A percentile compares a stretch with the other conserved stretches of the same genome.
These are phyloP conservation scores for Alosa sapidissima DNA, from an alignment of 2,797 vertebrate genomes.

Conservation along the genomic window DNA sequence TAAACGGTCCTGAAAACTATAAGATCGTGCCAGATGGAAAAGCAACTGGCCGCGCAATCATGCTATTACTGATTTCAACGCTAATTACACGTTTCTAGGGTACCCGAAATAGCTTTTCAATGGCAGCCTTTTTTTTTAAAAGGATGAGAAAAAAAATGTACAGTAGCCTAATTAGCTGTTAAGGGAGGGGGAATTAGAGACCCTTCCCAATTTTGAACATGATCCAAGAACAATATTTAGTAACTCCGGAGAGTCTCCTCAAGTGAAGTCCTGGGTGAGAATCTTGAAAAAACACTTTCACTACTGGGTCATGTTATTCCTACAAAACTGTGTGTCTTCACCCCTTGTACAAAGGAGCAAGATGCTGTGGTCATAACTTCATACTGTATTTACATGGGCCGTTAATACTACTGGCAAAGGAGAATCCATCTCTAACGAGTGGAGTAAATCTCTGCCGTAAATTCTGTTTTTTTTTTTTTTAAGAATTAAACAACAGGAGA, in stretches of 20 bases:
- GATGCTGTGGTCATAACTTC: slow-evolving; percentile 47
- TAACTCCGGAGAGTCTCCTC: slow-evolving; percentile 42
- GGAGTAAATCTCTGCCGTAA: slow-evolving; percentile 30
- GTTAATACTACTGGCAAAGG: slow-evolving; percentile 29
- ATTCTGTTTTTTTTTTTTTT: slow-evolving; percentile 24
- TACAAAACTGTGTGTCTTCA: slow-evolving; percentile 40
- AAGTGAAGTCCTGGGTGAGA: slow-evolving; percentile 24
- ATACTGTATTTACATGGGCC: slow-evolving; percentile 42
- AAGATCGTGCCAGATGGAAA: slow-evolving; percentile 5
- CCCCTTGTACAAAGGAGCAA: slow-evolving; percentile 40
- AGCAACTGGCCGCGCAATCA: neutral
- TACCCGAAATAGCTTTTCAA: neutral
- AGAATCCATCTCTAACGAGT: slow-evolving; percentile 24
- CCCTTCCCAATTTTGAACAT: slow-evolving; percentile 16
- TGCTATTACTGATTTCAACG: neutral
- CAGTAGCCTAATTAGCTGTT: neutral
- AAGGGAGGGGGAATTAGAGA: neutral
- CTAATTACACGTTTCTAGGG: neutral
- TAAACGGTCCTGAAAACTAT: slow-evolving; percentile 1
- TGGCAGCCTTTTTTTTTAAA: neutral
- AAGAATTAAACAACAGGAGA: slow-evolving; percentile 40
- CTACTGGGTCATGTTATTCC: slow-evolving; percentile 33
- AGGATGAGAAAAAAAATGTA: neutral
- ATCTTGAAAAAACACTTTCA: neutral
- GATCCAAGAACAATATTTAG: slow-evolving; percentile 36